These are phyloP conservation scores for Myzus persicae DNA, from an alignment of 1,140 invertebrate species.

Conservation along the genomic window DNA sequence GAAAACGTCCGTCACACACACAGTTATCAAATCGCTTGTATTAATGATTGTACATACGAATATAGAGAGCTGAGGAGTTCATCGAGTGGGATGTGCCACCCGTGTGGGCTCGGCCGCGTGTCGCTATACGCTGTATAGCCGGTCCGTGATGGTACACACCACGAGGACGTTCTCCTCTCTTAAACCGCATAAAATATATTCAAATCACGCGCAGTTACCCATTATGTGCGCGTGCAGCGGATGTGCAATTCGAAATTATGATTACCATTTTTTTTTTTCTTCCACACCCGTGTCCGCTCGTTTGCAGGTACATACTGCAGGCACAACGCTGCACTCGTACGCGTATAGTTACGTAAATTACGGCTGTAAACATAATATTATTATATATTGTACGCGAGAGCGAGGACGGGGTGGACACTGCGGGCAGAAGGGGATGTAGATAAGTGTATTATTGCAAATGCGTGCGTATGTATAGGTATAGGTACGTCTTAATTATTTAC, in stretches of 20 bases:
- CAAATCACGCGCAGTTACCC: neutral
- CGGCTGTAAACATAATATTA: too few relatives aligned
- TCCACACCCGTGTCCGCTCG: too few relatives aligned
- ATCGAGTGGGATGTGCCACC: neutral
- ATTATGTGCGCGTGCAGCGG: neutral
- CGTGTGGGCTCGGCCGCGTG: neutral
- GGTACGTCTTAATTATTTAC: conserved; percentile 5
- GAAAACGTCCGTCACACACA: neutral
- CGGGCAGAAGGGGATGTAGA: neutral
- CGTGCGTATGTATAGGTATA: too few relatives aligned
- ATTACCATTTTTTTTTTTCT: neutral
- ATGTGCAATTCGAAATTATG: neutral
- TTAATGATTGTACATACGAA: neutral
- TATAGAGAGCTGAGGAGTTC: neutral
- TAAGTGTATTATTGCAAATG: neutral
- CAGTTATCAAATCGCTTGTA: neutral
- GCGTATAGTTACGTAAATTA: neutral
- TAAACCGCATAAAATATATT: neutral
- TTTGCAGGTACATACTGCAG: neutral
- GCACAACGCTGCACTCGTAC: neutral
- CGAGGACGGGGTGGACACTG: neutral
- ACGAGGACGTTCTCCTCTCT: neutral
- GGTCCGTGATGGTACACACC: neutral
- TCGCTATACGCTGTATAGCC: neutral
- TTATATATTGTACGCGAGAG: neutral